Base-by-base conservation (phyloP, 2,797 vertebrate genomes). In the Ceryle rudis region DNA sequence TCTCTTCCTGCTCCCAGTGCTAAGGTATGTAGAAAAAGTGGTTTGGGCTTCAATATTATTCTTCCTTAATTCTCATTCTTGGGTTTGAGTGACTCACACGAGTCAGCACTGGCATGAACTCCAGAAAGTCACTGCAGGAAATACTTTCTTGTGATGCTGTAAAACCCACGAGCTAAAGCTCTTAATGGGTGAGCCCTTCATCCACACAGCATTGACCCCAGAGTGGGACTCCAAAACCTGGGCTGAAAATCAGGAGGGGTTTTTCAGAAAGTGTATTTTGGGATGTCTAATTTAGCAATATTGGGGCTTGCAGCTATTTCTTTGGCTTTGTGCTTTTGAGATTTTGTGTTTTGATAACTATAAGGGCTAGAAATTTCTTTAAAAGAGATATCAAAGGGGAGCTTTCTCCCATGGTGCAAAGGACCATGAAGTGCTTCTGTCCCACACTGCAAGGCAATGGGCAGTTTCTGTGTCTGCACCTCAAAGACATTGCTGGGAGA, bases 181-280 rank as follows among this genome's bases (percentile, higher is more conserved):
- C 11, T 10, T 35, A 33, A 16, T 0, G 0, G 52, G 41, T 0
- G 1, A 88, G 26, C 12, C 29, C 65, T 46, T 19, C 5, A 0
- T 31, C 16, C 18, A 1, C 14, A 8, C 7, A 26, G 16, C 28
- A 13, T 3, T 58, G 15, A 2, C 16, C 10, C 25, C 0, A 0
- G 16, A 25, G 10, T n/a, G 9, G 33, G 54, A 55, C 10, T 28
- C 65, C 52, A 49, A 72, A 84, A 54, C 15, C 20, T 25, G 37
- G n/a, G 35, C 33, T 72, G 87, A n/a, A 85, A 89, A 75, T 54
- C 41, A 33, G 21, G 42, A 71, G 14, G 5, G 2, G 1, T 1
- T 55, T 81, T 62, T 61, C 14, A 57, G 31, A 47, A 19, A 35
- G 4, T 4, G 10, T 13, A 39, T 55, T 65, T 49, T 74, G 41